Evolutionary conservation across 2,888 invertebrate genomes (phyloP).

Genomic region (Heliconius ismenius): DNA sequence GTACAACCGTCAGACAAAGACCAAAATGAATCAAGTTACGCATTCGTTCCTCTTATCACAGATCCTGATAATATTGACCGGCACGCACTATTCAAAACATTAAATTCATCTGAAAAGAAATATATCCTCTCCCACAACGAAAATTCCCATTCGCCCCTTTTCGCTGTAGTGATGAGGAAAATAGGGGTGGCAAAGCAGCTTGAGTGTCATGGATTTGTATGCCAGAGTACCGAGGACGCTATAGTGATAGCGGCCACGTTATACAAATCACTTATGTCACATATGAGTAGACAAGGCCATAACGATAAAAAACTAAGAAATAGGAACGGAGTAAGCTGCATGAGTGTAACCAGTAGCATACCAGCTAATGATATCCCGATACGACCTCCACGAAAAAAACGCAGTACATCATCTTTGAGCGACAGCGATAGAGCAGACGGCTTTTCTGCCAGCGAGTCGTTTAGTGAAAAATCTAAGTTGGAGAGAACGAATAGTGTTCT

Average conservation of each 20-base stretch:
- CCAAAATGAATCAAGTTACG: conserved; percentile 82
- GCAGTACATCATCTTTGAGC: conserved; percentile 84
- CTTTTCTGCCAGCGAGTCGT: conserved; percentile 73
- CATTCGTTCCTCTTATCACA: conserved; percentile 92
- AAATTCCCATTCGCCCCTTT: conserved; percentile 90
- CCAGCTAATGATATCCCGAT: conserved; percentile 80
- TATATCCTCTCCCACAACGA: conserved; percentile 82
- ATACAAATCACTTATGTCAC: conserved; percentile 92
- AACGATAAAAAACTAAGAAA: conserved; percentile 83
- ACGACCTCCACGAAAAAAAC: conserved; percentile 89
- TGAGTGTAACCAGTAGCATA: conserved; percentile 87
- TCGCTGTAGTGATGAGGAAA: conserved; percentile 94
- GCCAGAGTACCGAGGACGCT: conserved; percentile 94
- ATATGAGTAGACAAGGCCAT: conserved; percentile 84
- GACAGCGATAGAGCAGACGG: conserved; percentile 83
- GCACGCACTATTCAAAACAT: conserved; percentile 83
- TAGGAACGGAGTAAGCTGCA: conserved; percentile 88
- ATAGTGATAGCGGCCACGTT: conserved; percentile 95
- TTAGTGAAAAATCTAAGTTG: conserved; percentile 73
- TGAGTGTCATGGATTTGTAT: conserved; percentile 95
- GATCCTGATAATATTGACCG: conserved; percentile 91
- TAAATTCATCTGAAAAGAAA: conserved; percentile 80
- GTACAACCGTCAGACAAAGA: conserved; percentile 84
- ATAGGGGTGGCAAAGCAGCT: conserved; percentile 88
- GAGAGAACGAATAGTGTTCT: conserved; percentile 82